Evolutionary conservation across 1,140 invertebrate genomes (phyloP).

Genomic region (Wasmannia auropunctata): DNA sequence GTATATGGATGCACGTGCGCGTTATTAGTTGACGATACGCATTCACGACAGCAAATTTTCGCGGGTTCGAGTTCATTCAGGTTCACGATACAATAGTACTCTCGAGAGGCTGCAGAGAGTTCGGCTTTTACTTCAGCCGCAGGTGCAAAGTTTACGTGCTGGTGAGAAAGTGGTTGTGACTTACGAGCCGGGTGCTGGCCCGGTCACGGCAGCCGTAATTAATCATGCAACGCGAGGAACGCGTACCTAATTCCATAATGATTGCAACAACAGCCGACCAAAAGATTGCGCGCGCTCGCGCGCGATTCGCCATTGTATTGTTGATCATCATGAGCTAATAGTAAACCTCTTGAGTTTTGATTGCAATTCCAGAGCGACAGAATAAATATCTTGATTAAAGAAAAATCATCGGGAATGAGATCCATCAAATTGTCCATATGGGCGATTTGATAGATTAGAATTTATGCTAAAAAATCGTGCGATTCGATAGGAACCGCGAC

Average conservation of each 20-base stretch:
- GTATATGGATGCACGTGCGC: conserved; percentile 6
- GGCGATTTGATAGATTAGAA: not conserved
- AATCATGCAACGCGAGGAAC: conserved; percentile 48
- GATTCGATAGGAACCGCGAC: no score
- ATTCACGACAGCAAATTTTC: conserved; percentile 23
- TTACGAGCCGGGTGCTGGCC: conserved; percentile 55
- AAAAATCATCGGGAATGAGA: not conserved
- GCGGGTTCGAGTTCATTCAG: conserved; percentile 27
- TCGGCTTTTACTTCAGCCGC: conserved; percentile 8
- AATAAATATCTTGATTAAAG: no score
- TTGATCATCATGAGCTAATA: not conserved
- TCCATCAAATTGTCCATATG: not conserved
- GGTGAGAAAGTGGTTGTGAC: conserved; percentile 61
- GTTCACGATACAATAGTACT: conserved; percentile 44
- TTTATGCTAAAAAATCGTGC: not conserved
- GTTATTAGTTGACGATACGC: conserved; percentile 24
- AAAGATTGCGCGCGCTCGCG: not conserved
- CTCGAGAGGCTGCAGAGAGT: not conserved
- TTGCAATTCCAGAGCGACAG: no score
- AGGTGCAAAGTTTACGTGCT: conserved; percentile 47
- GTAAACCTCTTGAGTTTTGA: conserved; percentile 18
- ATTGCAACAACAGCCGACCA: conserved; percentile 22
- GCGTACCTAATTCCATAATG: conserved; percentile 59
- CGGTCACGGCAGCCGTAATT: conserved; percentile 39
- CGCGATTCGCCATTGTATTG: conserved; percentile 16